Base-by-base conservation (phyloP, 2,888 invertebrate genomes). In the Scaptomyza polygonia region DNA sequence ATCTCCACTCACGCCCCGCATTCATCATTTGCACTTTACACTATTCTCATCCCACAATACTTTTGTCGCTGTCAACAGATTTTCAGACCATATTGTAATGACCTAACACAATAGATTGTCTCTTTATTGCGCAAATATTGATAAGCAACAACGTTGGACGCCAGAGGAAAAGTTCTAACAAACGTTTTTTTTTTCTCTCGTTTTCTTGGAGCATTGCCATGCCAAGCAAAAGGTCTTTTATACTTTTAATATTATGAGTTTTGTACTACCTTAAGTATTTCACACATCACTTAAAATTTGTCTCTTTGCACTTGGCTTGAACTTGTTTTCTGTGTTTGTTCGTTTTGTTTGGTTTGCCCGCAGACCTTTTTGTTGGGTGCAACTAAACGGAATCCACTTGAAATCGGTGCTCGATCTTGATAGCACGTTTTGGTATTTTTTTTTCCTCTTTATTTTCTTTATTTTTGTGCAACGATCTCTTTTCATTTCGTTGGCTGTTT, bases 341-440 rank as follows among this genome's bases (percentile, higher is more conserved):
- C 29, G 32, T 44, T 61, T 39, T 32, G 34, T 51, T 72, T 74
- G 40, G 27, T 45, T 69, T 45, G 18, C 11, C 39, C 40, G 30
- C 49, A 42, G 53, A 12, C 55, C 53, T 49, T 25, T n/a, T 36
- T 36, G 51, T 36, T 69, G 56, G 45, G 54, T 59, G 65, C 66
- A 57, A 39, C 56, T 47, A 66, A 80, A 77, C 67, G 63, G 51
- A 78, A 75, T 84, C 87, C 88, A 44, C 36, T 72, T 67, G 83
- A 84, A 82, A 83, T 87, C 80, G 63, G 55, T n/a, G n/a, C 64
- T 69, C 52, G 66, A 88, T 88, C 88, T 88, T 86, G 88, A 83
- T 80, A 75, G 59, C 72, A 69, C 66, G 55, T 58, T 62, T 68
- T 70, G 62, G 52, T 58, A 56, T 69, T 62, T 72, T 56, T 9